Evolutionary conservation across 2,113 vertebrate genomes (phyloP), one percentile per base, ranked within the genome.

Genomic region (Perca fluviatilis): DNA sequence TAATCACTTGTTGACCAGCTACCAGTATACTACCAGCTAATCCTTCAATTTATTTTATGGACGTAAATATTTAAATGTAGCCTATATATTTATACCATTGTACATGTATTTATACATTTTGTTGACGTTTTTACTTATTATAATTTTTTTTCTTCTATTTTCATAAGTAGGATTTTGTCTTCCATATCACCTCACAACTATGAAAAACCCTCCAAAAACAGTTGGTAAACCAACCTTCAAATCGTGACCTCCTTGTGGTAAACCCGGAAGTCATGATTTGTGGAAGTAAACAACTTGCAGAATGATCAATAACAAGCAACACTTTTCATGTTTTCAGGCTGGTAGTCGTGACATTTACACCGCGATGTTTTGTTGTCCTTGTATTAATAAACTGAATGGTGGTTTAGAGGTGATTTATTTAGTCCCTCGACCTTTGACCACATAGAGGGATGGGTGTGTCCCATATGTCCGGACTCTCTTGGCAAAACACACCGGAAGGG

Each of bases 401-500:
- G 3, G n/a, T 46, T 23, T 3, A 1, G 4, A 43, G 2, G 15
- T 12, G 61, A 21, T 57, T 7, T 72, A 7, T 9, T 1, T 54
- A 6, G 9, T 54, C 25, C 3, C 15, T 65, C 30, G 43, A 63
- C 25, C 25, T 57, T 23, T 23, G 36, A 25, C 25, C 36, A 36
- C 60, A 58, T 33, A 19, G 6, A 57, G 11, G 12, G 19, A 75
- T 69, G 84, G 91, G 86, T 78, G 88, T 86, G 89, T 43, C 40
- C 40, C 40, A 11, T 43, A 43, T 11, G 40, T 58, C 72, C 33
- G 0, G 9, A 3, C 30, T 73, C 8, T 33, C 18, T 78, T 50
- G 43, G 43, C 30, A 25, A 57, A 30, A 33, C 16, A 50, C 50
- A 23, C 73, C 86, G 86, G 89, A 88, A 86, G 83, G 89, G 90